Conservation (phyloP, 2,797 vertebrate species). For the Tachyglossus aculeatus region DNA sequence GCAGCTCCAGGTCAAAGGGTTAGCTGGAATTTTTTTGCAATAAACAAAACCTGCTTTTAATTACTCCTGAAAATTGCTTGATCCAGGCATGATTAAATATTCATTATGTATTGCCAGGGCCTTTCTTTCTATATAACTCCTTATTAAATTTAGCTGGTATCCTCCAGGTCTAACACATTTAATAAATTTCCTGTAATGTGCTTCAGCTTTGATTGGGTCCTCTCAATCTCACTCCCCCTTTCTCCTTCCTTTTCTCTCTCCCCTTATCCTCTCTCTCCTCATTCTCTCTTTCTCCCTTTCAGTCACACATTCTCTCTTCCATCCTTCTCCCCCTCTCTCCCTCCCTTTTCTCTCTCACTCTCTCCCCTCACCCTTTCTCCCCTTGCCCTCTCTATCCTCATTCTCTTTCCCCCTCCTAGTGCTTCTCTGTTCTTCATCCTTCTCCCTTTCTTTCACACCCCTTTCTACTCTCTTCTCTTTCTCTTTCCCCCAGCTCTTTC, state of each 20-base stretch:
- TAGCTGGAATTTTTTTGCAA: constrained; percentile 75
- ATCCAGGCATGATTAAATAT: constrained; percentile 89
- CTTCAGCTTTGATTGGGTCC: constrained; percentile 66
- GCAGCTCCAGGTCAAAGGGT: constrained; percentile 81
- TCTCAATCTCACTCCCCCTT: neutral
- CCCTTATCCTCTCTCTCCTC: neutral
- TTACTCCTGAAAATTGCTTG: constrained; percentile 89
- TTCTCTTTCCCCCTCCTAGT: constrained; percentile 59
- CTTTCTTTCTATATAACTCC: constrained; percentile 87
- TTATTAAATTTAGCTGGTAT: constrained; percentile 81
- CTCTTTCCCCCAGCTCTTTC: too few relatives aligned
- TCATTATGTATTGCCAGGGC: constrained; percentile 87
- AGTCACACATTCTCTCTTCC: too few relatives aligned
- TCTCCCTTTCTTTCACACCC: too few relatives aligned
- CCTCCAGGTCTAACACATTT: constrained; percentile 80
- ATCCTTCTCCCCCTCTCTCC: neutral
- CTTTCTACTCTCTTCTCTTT: constrained; percentile 28
- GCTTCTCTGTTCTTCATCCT: neutral
- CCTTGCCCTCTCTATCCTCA: constrained; percentile 42
- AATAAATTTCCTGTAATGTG: constrained; percentile 77
- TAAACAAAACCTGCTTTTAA: constrained; percentile 87
- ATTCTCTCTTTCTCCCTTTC: neutral
- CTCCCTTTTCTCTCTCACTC: constrained; percentile 41
- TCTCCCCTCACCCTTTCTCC: constrained; percentile 38
- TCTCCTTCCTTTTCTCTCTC: neutral